Evolutionary conservation across 2,888 invertebrate genomes (phyloP).

Genomic region (Acanthosoma haemorrhoidale): DNA sequence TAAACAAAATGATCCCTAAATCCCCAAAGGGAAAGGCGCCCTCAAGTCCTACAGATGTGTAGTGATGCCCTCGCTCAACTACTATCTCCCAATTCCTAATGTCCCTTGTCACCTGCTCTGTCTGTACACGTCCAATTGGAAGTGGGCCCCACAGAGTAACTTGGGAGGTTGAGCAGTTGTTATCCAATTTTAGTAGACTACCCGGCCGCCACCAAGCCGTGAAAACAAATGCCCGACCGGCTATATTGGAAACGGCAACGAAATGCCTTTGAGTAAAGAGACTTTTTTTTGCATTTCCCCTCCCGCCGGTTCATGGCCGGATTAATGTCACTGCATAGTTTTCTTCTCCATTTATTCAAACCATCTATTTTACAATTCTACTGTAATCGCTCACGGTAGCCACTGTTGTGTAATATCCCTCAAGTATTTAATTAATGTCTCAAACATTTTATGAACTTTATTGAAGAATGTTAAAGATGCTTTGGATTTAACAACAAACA

Average conservation of each 20-base stretch:
- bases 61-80: neutral
- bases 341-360: neutral
- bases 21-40: too few species aligned
- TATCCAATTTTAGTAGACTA: constrained; percentile 3
- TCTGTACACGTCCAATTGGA: neutral
- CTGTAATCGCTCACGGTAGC: too few species aligned
- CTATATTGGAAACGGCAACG: constrained; percentile 4
- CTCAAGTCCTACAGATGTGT: too few species aligned
- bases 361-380: too few species aligned
- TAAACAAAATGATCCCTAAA: too few species aligned
- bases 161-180: neutral
- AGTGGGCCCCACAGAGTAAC: too few species aligned
- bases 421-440: too few species aligned
- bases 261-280: neutral
- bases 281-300: constrained; percentile 6
- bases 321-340: neutral
- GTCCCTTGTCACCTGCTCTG: neutral
- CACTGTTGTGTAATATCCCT: too few species aligned
- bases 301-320: neutral
- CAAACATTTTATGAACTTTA: too few species aligned
- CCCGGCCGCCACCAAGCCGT: neutral
- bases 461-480: too few species aligned
- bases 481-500: too few species aligned
- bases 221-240: neutral
- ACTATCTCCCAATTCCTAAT: neutral